A percentile compares a stretch with the other conserved stretches of the same genome.
Evolutionary conservation across 30 jellyfish, hydroid and myxozoan genomes (phyloP).

Genomic region (Phacellophora camtschatica): DNA sequence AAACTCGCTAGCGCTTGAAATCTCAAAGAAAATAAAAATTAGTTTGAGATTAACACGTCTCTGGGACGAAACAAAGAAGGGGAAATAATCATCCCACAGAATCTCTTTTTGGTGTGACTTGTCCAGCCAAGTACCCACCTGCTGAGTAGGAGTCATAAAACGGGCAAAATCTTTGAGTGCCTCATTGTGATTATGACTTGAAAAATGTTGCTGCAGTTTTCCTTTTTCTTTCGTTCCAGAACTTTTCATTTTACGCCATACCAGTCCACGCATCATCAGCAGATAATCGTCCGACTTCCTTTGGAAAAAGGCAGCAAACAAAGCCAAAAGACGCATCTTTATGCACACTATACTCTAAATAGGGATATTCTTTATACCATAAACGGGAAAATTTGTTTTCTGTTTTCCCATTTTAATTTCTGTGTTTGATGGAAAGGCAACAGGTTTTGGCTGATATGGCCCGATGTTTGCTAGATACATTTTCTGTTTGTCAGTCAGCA

Average conservation of each 20-base stretch:
- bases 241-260: conserved; percentile 3
- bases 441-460: conserved; percentile 12
- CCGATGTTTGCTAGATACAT: not conserved
- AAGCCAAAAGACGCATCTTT: not conserved
- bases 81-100: not conserved
- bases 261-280: conserved; percentile 22
- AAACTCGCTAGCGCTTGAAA: too few species aligned
- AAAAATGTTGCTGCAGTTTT: not conserved
- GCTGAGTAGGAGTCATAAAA: conserved; percentile 21
- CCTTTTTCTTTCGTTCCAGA: not conserved
- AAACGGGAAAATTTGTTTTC: not conserved
- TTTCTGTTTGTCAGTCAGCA: not conserved
- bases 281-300: not conserved
- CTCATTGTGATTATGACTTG: conserved; percentile 16
- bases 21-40: too few species aligned
- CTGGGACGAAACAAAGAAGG: too few species aligned
- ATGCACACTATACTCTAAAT: not conserved
- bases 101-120: conserved; percentile 14
- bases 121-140: conserved; percentile 23
- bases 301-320: not conserved
- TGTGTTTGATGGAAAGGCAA: not conserved
- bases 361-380: not conserved
- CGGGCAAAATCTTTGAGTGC: conserved; percentile 36
- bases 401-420: conserved; percentile 4
- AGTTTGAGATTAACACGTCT: too few species aligned